Evolutionary conservation across 1,140 invertebrate species (phyloP), one percentile per base, ranked within the genome.

Genomic region (Calephelis virginiensis): DNA sequence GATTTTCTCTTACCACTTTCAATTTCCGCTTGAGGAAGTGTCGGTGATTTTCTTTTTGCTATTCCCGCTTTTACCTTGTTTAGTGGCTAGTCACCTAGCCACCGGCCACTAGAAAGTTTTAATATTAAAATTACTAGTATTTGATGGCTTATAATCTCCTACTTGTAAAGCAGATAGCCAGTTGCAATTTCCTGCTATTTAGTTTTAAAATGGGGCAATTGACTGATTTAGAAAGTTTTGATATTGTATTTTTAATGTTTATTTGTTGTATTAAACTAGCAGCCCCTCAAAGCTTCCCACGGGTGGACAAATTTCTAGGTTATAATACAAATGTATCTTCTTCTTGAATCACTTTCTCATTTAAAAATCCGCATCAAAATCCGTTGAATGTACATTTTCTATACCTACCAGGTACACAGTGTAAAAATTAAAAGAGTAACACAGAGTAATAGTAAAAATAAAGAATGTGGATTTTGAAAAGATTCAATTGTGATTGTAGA

Each of bases 11-110:
- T 63, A 69, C 76, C 77, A 89, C 86, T 88, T 88, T 90, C 84
- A 82, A 83, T 89, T 90, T 90, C 86, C 86, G 80, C 81, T 85
- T 69, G 80, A 86, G 88, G 88, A 90, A 90, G 86, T 89, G 70
- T 63, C 56, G 68, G 69, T 76, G 71, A 86, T 89, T 89, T 89
- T 89, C 88, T 81, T 89, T 89, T 87, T 79, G 74, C 72, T 71
- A 79, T 76, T 71, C 76, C 76, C 73, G 82, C 85, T 90, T 85
- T 90, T 90, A 87, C 85, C 68, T 72, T 64, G 72, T 75, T 66
- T 66, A 28, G 50, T 8, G 50, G n/a, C 56, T 59, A 59, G 56
- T 59, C 68, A 59, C 37, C 67, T 59, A 68, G 69, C 67, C 50
- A 70, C 70, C 28, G 56, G 59, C 64, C 9, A 60, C 63, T 78